phyloP scores from a whole-genome alignment of 1,140 invertebrate species.

The Riptortus pedestris region DNA sequence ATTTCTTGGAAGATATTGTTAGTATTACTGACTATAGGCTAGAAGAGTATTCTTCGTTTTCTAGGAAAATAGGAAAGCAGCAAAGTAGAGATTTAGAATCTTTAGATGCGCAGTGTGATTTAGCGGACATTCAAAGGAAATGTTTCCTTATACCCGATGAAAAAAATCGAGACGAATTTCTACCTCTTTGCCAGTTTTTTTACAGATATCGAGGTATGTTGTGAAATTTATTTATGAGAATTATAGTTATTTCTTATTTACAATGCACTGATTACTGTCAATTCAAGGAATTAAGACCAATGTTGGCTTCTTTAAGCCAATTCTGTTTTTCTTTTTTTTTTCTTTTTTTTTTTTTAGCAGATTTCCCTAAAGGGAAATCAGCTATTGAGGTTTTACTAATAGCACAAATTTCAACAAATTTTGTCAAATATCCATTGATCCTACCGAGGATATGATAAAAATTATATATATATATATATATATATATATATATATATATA shows the following conservation, averaged over 20 bases:
- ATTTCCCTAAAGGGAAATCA: too few relatives aligned
- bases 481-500: too few relatives aligned
- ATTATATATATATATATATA: too few relatives aligned
- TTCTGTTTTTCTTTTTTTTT: too few relatives aligned
- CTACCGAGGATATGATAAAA: too few relatives aligned
- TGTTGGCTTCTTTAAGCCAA: too few relatives aligned
- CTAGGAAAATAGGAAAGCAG: constrained; percentile 49
- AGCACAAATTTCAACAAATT: too few relatives aligned
- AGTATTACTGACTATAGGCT: constrained; percentile 55
- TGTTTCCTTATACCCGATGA: constrained; percentile 43
- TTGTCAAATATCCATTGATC: too few relatives aligned
- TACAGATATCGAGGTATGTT: constrained; percentile 44
- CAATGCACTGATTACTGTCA: too few relatives aligned
- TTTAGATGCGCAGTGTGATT: constrained; percentile 48
- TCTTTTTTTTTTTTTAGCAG: too few relatives aligned
- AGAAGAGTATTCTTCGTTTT: constrained; percentile 58
- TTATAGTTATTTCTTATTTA: neutral
- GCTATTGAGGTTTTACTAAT: too few relatives aligned
- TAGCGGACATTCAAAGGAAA: constrained; percentile 44
- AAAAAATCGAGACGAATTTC: constrained; percentile 54
- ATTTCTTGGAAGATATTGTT: constrained; percentile 66
- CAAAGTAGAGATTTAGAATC: constrained; percentile 38
- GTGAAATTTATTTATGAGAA: neutral
- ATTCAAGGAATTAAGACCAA: too few relatives aligned
- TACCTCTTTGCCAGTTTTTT: constrained; percentile 51